These are phyloP conservation scores for sheep (Ovis aries) DNA, from an alignment of 2,113 vertebrate genomes.

Conservation along the genomic window ARS-UI_Ramb_v3.0 NC_056055.1:117310501-117311000, in stretches of 20 bases:
- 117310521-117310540: background rate
- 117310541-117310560: background rate
- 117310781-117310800: background rate
- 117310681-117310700: background rate
- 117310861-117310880: background rate
- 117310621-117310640: background rate
- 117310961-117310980: background rate
- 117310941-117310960: background rate
- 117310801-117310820: background rate
- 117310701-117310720: background rate
- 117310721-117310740: background rate
- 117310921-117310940: background rate
- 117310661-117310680: background rate
- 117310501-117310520: background rate
- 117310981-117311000: slow-evolving; percentile 96
- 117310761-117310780: background rate
- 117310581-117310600: background rate
- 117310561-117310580: background rate
- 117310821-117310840: background rate
- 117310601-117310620: background rate
- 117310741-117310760: background rate
- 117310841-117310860: background rate
- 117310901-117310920: background rate
- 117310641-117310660: background rate
- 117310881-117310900: background rate